A percentile compares a stretch with the other conserved stretches of the same genome.
Conservation (phyloP, 2,797 vertebrate species). For the Menidia menidia region DNA sequence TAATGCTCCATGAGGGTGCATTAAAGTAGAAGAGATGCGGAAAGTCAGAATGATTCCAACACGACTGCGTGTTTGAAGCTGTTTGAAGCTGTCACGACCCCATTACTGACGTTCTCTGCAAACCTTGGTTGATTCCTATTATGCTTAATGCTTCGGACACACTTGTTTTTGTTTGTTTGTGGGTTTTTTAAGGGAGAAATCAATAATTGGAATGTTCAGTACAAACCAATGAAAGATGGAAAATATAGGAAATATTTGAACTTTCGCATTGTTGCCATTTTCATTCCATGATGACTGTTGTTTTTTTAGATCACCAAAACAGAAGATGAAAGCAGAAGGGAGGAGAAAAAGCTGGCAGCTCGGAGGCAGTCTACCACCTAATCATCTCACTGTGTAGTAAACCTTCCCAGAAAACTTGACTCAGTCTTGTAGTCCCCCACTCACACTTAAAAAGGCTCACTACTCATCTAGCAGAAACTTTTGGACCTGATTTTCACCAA, state of each 20-base stretch:
- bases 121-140: not conserved
- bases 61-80: slow-evolving; percentile 35
- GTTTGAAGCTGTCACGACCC: slow-evolving; percentile 23
- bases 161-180: too few species aligned
- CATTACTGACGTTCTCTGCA: slow-evolving; percentile 8
- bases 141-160: not conserved
- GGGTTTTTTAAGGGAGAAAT: not conserved
- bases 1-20: slow-evolving; percentile 47
- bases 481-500: not conserved
- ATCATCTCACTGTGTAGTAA: slow-evolving; percentile 17
- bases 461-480: slow-evolving; percentile 2
- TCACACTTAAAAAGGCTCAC: slow-evolving; percentile 23
- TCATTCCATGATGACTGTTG: too few species aligned
- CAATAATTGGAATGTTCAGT: not conserved
- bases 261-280: too few species aligned
- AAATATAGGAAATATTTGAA: not conserved
- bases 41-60: slow-evolving; percentile 29
- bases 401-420: slow-evolving; percentile 16
- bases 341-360: too few species aligned
- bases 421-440: slow-evolving; percentile 15
- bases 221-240: not conserved
- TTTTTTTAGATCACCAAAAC: too few species aligned
- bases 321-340: too few species aligned
- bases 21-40: slow-evolving; percentile 46
- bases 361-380: too few species aligned